A percentile compares a stretch with the other conserved stretches of the same genome.
Evolutionary conservation across 2,113 vertebrate genomes (phyloP).

Genomic region (Poeciliopsis occidentalis): DNA sequence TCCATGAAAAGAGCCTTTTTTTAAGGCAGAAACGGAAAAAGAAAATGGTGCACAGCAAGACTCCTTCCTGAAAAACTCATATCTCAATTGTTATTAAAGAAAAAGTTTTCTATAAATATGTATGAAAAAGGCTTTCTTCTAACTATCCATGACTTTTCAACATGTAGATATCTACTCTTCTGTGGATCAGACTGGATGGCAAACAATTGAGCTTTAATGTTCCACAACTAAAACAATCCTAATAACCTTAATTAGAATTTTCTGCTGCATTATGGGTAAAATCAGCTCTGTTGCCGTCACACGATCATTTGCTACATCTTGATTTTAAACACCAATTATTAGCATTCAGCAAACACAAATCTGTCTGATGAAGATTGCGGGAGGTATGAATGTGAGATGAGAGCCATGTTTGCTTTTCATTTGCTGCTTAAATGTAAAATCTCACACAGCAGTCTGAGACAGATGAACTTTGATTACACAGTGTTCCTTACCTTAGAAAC

Average conservation of each 20-base stretch:
- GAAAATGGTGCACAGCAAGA: no score
- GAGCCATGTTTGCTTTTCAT: conserved; percentile 2
- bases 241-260: neutral
- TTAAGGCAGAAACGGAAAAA: no score
- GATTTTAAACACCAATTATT: neutral
- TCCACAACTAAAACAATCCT: neutral
- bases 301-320: neutral
- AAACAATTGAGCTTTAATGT: conserved; percentile 1
- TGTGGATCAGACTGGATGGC: neutral
- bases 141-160: no score
- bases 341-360: neutral
- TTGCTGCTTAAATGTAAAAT: conserved; percentile 9
- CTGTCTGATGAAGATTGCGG: neutral
- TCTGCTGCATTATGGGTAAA: neutral
- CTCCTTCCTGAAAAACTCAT: no score
- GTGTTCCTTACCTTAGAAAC: conserved; percentile 1
- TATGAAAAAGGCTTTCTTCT: no score
- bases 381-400: conserved; percentile 1
- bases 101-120: no score
- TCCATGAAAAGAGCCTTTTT: no score
- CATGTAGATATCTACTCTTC: neutral
- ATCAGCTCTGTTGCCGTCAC: conserved; percentile 1
- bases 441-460: conserved; percentile 1
- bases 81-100: no score
- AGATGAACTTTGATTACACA: neutral